Evolutionary conservation across 2,113 vertebrate species (phyloP).

Genomic region (Narcine bancroftii): DNA sequence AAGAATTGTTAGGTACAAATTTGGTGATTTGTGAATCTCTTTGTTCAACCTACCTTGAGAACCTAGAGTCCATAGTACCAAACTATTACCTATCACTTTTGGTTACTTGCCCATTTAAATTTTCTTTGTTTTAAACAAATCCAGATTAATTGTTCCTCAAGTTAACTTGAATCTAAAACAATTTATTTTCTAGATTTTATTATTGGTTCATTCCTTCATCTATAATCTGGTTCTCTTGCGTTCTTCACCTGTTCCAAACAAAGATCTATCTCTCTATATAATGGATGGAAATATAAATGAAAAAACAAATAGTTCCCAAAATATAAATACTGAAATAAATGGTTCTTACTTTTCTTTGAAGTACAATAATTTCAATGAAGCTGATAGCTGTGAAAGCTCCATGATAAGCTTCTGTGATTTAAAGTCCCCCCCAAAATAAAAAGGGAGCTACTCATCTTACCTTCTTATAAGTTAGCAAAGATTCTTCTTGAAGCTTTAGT

Average conservation of each 20-base stretch:
- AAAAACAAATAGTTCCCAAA: neutral
- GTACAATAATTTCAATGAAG: neutral
- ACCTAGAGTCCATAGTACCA: no score
- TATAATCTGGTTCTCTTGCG: neutral
- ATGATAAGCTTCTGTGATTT: neutral
- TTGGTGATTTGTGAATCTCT: no score
- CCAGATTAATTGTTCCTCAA: neutral
- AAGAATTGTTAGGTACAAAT: no score
- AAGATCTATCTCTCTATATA: neutral
- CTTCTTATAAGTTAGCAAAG: conserved; percentile 55
- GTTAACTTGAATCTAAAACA: neutral
- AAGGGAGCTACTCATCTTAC: conserved; percentile 49
- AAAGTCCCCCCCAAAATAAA: neutral
- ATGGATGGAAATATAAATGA: neutral
- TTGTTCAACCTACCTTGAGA: no score
- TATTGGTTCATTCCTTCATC: neutral
- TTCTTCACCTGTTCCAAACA: neutral
- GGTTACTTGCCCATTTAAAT: neutral
- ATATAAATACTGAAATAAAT: neutral
- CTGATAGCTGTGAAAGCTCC: neutral
- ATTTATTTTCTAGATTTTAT: neutral
- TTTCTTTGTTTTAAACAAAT: neutral
- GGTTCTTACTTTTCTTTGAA: neutral
- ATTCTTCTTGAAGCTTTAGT: conserved; percentile 45
- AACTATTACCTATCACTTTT: no score